Conservation (phyloP, 2,888 invertebrate species). For the Silvanus unidentatus region DNA sequence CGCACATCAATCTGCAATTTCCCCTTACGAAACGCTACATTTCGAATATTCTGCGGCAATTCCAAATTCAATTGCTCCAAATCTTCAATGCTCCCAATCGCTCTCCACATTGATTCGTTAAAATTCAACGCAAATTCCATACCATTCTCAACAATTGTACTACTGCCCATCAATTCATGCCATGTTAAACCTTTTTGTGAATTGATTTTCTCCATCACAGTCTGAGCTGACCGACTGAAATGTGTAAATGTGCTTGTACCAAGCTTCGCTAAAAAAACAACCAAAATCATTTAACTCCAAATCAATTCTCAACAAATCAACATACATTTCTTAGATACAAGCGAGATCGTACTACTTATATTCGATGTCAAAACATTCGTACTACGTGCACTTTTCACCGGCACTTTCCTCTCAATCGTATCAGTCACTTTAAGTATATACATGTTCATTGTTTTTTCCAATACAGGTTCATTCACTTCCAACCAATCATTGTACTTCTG, state of each 20-base stretch:
- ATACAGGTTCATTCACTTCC: constrained; percentile 55
- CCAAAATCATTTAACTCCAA: too few species aligned
- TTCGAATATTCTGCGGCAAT: constrained; percentile 50
- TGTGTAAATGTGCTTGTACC: constrained; percentile 6
- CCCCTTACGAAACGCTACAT: constrained; percentile 57
- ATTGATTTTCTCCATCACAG: constrained; percentile 33
- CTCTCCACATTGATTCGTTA: constrained; percentile 57
- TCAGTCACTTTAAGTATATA: constrained; percentile 54
- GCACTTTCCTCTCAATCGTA: constrained; percentile 20
- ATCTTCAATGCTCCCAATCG: constrained; percentile 67
- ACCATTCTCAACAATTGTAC: constrained; percentile 61
- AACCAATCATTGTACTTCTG: constrained; percentile 67
- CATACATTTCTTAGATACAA: too few species aligned
- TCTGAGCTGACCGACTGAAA: constrained; percentile 16
- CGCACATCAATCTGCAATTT: constrained; percentile 62
- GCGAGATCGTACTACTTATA: too few species aligned
- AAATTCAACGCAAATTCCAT: constrained; percentile 64
- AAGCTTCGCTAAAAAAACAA: neutral
- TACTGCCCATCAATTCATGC: constrained; percentile 64
- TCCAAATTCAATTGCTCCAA: constrained; percentile 65
- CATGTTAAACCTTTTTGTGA: constrained; percentile 50
- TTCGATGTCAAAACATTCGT: neutral
- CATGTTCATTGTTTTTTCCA: constrained; percentile 64
- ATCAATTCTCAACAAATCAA: too few species aligned
- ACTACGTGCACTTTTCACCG: neutral